Evolutionary conservation across 35 echinoderm and acorn worm species (phyloP).

Genomic region (Patiria miniata): DNA sequence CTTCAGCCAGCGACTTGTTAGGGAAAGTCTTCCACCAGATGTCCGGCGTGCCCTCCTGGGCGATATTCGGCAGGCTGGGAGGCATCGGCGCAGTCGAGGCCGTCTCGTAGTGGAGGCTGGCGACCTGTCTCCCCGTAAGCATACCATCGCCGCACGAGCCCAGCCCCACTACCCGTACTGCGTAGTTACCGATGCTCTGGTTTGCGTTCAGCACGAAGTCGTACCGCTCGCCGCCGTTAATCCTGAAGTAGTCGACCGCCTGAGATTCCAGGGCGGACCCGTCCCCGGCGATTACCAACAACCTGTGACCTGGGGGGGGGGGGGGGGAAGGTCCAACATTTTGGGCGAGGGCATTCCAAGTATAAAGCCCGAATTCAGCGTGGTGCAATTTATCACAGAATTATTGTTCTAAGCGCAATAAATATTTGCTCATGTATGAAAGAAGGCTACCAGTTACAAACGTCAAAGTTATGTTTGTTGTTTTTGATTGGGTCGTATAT

Average conservation of each 20-base stretch:
- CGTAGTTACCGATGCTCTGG: constrained; percentile 69
- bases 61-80: not conserved
- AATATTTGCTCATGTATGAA: not conserved
- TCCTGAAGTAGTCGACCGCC: constrained; percentile 32
- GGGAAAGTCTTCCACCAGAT: not conserved
- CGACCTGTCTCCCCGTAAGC: not conserved
- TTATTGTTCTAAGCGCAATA: constrained; percentile 23
- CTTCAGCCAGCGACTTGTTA: not conserved
- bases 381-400: constrained; percentile 21
- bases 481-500: too few relatives aligned
- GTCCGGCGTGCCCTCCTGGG: not conserved
- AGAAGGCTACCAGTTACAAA: not conserved
- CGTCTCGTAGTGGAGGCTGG: not conserved
- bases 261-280: constrained; percentile 44
- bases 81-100: not conserved
- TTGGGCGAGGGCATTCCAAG: constrained; percentile 38
- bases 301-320: constrained; percentile 48
- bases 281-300: constrained; percentile 71
- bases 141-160: not conserved
- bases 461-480: too few relatives aligned
- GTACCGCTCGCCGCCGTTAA: constrained; percentile 69
- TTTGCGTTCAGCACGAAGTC: constrained; percentile 79
- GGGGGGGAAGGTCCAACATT: constrained; percentile 39
- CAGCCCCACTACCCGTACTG: constrained; percentile 65
- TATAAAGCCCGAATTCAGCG: constrained; percentile 60